phyloP scores from a whole-genome alignment of 2,888 invertebrate genomes.

The Pheosia tremula region DNA sequence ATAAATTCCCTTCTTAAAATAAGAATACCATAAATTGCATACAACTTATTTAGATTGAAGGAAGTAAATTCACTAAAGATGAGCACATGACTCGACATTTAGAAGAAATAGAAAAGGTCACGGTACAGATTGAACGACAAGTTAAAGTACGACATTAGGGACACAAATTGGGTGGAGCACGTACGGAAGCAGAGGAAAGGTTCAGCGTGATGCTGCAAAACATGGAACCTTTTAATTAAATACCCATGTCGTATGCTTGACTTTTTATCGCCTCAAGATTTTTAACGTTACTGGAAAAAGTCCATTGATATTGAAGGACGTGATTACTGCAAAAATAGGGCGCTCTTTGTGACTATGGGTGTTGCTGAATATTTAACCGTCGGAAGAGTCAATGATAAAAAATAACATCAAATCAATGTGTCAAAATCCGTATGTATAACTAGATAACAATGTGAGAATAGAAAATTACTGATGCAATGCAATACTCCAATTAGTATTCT shows the following conservation, averaged over 20 bases:
- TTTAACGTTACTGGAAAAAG: slow-evolving; percentile 9
- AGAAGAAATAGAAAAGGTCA: slow-evolving; percentile 1
- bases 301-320: not conserved
- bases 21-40: too few relatives aligned
- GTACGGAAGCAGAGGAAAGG: not conserved
- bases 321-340: too few relatives aligned
- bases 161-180: slow-evolving; percentile 6
- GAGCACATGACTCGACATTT: not conserved
- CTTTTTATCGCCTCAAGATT: slow-evolving; percentile 4
- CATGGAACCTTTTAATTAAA: slow-evolving; percentile 2
- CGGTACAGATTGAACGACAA: slow-evolving; percentile 4
- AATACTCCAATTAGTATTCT: too few relatives aligned
- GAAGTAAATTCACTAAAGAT: not conserved
- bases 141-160: slow-evolving; percentile 1
- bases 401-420: too few relatives aligned
- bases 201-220: slow-evolving; percentile 7
- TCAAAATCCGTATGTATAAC: too few relatives aligned
- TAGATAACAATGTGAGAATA: too few relatives aligned
- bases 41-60: not conserved
- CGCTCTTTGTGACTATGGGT: too few relatives aligned
- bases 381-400: too few relatives aligned
- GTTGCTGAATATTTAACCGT: too few relatives aligned
- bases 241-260: slow-evolving; percentile 5
- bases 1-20: too few relatives aligned
- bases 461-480: too few relatives aligned